Evolutionary conservation across 1,140 invertebrate genomes (phyloP).

Genomic region (Stegodyphus mimosarum): DNA sequence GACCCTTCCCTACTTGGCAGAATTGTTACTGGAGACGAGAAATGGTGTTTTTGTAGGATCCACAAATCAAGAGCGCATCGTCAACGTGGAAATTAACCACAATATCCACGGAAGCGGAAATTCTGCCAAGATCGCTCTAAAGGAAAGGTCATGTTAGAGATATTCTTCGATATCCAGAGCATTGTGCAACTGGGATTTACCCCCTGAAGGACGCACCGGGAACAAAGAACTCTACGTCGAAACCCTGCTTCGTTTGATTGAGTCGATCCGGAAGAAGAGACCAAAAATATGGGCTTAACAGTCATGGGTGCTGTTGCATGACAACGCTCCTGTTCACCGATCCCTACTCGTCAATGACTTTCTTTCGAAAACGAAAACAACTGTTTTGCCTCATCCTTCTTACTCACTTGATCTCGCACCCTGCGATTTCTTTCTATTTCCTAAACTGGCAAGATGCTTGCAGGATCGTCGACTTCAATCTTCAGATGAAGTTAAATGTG

Average conservation of each 20-base stretch:
- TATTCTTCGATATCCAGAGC: slow-evolving; percentile 51
- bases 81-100: neutral
- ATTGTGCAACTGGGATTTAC: slow-evolving; percentile 53
- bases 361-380: too few relatives aligned
- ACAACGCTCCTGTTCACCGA: too few relatives aligned
- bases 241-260: slow-evolving; percentile 51
- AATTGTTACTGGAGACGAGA: too few relatives aligned
- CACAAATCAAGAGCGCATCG: neutral
- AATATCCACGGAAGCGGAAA: slow-evolving; percentile 33
- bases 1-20: too few relatives aligned
- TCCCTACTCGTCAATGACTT: too few relatives aligned
- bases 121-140: slow-evolving; percentile 20
- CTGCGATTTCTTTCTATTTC: too few relatives aligned
- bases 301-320: too few relatives aligned
- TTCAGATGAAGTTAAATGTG: too few relatives aligned
- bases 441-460: too few relatives aligned
- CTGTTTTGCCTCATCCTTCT: too few relatives aligned
- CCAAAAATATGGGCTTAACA: neutral
- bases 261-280: slow-evolving; percentile 52
- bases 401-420: too few relatives aligned
- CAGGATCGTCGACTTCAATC: too few relatives aligned
- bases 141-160: slow-evolving; percentile 54
- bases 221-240: slow-evolving; percentile 61
- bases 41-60: slow-evolving; percentile 22
- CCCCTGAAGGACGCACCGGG: slow-evolving; percentile 50